Base-by-base conservation (phyloP, 2,888 invertebrate species). In the Diachrysia chrysitis region DNA sequence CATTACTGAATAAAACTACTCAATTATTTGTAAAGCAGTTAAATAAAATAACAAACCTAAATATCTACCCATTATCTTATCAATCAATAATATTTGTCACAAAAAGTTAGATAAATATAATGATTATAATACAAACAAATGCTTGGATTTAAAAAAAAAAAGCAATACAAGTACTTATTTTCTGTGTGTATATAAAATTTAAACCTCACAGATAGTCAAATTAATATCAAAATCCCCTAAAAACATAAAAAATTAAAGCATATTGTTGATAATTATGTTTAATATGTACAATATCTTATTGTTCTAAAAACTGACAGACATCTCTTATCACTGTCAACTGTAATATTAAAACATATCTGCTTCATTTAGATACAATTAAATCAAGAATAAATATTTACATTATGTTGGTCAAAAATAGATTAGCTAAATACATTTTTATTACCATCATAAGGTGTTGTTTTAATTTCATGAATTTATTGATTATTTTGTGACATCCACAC, bases 401-500 rank as follows among this genome's bases (percentile, higher is more conserved):
- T 16, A 16, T 23, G 2, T 23, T 14, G 2, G 23, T 16, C 16
- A n/a, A 23, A 53, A 6, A n/a, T 54, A 21, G 19, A 51, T 51
- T 14, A 51, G 21, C 0, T 25, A 54, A 25, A 25, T 23, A 23
- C 16, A 21, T 29, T 46, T 48, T 48, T 19, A 48, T 19, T 19
- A 48, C 17, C 10, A 17, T 17, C 46, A n/a, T 46, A 17, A 7
- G n/a, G n/a, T 42, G 9, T 46, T 46, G 17, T 17, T 3, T 16
- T 14, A 17, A 19, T 16, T 37, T 48, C 19, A 7, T 46, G 17
- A 37, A 35, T n/a, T 12, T 32, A 32, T 32, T 32, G 17, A 19
- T 5, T 10, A 14, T 57, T 2, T 14, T 37, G 35, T 75, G 76
- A 62, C 71, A 74, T 58, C 71, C 60, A 64, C 10, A 5, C 21